Percentiles rank a stretch among this genome's conserved stretches.
These are phyloP conservation scores for Artemia sinica DNA, from an alignment of 2,888 invertebrate genomes.

Conservation along the genomic window DNA sequence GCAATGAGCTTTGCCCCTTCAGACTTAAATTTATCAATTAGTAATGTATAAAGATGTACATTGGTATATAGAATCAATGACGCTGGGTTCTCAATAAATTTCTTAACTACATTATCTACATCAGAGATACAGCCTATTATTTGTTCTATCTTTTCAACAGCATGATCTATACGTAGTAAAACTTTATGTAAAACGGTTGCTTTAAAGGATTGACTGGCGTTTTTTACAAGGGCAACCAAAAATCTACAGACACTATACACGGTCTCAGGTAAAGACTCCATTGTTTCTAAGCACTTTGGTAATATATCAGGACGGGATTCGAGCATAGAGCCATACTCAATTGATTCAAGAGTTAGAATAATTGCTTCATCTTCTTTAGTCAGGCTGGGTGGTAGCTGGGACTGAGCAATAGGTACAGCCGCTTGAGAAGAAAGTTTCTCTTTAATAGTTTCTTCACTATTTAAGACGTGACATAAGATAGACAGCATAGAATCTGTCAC, in stretches of 20 bases:
- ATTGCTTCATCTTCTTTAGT: slow-evolving; percentile 42
- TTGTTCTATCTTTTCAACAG: not conserved
- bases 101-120: not conserved
- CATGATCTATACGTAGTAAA: not conserved
- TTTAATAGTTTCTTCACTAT: slow-evolving; percentile 51
- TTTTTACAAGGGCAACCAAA: slow-evolving; percentile 49
- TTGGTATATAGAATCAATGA: not conserved
- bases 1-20: slow-evolving; percentile 18
- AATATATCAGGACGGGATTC: slow-evolving; percentile 49
- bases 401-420: slow-evolving; percentile 19
- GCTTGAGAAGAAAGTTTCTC: slow-evolving; percentile 27
- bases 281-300: slow-evolving; percentile 48
- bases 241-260: slow-evolving; percentile 61
- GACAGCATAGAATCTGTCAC: slow-evolving; percentile 63
- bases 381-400: not conserved
- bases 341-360: slow-evolving; percentile 36
- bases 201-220: slow-evolving; percentile 29
- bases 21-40: slow-evolving; percentile 15
- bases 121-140: not conserved
- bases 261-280: slow-evolving; percentile 53
- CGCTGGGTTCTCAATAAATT: slow-evolving; percentile 9
- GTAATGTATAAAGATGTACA: not conserved
- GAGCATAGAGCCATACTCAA: slow-evolving; percentile 39
- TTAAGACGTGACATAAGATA: too few relatives aligned
- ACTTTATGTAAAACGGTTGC: not conserved